Conservation (phyloP, 1,140 invertebrate genomes). For the Psilanteris sp. region DNA sequence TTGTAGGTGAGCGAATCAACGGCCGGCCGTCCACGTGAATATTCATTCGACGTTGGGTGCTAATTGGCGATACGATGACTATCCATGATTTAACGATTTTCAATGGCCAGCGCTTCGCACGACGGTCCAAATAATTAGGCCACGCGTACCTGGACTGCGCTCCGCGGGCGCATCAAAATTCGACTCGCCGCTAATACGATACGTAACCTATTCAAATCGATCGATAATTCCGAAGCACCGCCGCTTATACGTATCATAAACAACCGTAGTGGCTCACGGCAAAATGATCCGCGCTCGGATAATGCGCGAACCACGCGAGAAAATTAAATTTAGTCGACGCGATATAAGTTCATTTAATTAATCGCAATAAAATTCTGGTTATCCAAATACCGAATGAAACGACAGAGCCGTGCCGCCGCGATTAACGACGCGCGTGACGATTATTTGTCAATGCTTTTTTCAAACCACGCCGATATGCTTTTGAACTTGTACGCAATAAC, state of each 20-base stretch:
- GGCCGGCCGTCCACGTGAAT: constrained; percentile 69
- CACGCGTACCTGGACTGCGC: constrained; percentile 31
- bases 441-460: too few species aligned
- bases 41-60: constrained; percentile 71
- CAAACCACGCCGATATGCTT: too few species aligned
- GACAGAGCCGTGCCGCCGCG: too few species aligned
- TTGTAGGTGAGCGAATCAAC: constrained; percentile 61
- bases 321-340: constrained; percentile 8
- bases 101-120: constrained; percentile 72
- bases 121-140: constrained; percentile 61
- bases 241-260: too few species aligned
- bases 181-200: background rate
- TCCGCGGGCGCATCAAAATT: constrained; percentile 11
- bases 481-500: too few species aligned
- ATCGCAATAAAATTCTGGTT: constrained; percentile 1
- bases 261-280: too few species aligned
- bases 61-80: constrained; percentile 78
- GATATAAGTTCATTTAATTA: constrained; percentile 27
- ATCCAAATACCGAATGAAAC: constrained; percentile 2
- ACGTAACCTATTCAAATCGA: too few species aligned
- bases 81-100: constrained; percentile 79
- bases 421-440: constrained; percentile 3
- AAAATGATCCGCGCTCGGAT: too few species aligned
- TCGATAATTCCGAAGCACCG: too few species aligned
- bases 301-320: constrained; percentile 6